Evolutionary conservation across 2,113 vertebrate genomes (phyloP).

Genomic region (Ceyx margarethae): DNA sequence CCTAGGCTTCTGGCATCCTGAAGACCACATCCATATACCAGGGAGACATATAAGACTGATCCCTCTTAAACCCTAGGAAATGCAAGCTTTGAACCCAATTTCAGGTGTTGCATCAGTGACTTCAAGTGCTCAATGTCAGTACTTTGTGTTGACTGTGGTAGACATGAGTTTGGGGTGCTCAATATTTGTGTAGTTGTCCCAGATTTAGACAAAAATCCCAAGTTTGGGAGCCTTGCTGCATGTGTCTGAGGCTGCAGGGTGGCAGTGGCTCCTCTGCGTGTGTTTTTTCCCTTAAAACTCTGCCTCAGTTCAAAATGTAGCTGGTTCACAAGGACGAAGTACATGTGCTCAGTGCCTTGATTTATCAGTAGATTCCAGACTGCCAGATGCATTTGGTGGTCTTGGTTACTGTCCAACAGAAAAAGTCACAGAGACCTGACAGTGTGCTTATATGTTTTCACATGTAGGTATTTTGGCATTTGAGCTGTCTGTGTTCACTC

Average conservation of each 20-base stretch:
- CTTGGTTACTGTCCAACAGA: slow-evolving; percentile 64
- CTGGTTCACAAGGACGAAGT: slow-evolving; percentile 12
- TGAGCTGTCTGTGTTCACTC: slow-evolving; percentile 33
- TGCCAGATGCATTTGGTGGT: slow-evolving; percentile 68
- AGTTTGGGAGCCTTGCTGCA: background rate
- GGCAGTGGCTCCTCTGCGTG: background rate
- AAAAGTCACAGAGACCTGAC: slow-evolving; percentile 48
- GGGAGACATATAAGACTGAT: background rate
- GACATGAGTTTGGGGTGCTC: background rate
- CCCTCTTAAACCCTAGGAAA: background rate
- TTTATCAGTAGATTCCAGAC: slow-evolving; percentile 63
- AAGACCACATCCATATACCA: background rate
- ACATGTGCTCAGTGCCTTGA: slow-evolving; percentile 37
- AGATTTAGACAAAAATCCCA: background rate
- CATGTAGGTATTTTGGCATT: slow-evolving; percentile 50
- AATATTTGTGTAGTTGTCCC: background rate
- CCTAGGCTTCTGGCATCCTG: background rate
- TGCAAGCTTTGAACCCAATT: background rate
- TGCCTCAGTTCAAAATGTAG: background rate
- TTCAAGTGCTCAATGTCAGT: background rate
- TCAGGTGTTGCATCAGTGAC: background rate
- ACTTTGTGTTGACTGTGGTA: background rate
- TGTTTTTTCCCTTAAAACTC: background rate
- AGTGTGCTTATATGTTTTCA: slow-evolving; percentile 42
- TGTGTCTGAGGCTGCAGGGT: fast-evolving